phyloP scores from a whole-genome alignment of 2,113 vertebrate species.

The Panthera tigris region DNA sequence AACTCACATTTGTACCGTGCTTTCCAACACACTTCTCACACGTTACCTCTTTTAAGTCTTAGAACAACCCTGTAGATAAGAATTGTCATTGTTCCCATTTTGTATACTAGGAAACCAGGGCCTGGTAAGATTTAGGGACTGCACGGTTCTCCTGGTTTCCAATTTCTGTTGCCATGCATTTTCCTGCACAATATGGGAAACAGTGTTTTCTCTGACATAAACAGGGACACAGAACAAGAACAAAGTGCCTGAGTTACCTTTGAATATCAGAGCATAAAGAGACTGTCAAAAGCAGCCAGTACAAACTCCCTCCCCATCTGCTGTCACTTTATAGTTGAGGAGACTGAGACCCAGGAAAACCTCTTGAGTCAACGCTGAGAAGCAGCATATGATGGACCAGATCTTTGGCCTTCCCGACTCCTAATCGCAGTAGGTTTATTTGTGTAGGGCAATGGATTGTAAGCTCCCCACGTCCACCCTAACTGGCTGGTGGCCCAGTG shows the following conservation, averaged over 20 bases:
- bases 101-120: background rate
- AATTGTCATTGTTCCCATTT: background rate
- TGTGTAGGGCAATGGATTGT: background rate
- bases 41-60: background rate
- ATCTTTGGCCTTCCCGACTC: background rate
- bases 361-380: background rate
- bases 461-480: background rate
- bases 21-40: background rate
- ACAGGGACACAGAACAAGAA: background rate
- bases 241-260: background rate
- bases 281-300: background rate
- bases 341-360: background rate
- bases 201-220: background rate
- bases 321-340: background rate
- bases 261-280: background rate
- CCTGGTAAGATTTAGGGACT: background rate
- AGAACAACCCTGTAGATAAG: background rate
- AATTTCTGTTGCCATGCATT: background rate
- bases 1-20: background rate
- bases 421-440: background rate
- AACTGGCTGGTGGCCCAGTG: background rate
- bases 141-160: background rate
- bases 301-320: background rate
- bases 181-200: background rate
- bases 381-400: background rate